Conservation (phyloP, 2,113 vertebrate species). For the Suricata suricatta region DNA sequence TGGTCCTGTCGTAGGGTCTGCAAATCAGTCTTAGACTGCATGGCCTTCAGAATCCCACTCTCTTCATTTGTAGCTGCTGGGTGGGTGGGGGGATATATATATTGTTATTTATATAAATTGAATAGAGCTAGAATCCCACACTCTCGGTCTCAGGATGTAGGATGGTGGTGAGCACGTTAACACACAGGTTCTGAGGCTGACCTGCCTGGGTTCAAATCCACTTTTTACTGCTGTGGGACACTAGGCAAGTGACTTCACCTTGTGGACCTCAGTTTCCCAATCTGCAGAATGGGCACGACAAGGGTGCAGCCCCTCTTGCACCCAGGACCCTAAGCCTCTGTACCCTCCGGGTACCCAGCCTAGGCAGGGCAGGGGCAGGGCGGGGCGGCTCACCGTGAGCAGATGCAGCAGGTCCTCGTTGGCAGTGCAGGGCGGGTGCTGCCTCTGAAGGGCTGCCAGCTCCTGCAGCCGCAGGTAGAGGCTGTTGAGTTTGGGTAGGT, state of each 20-base stretch:
- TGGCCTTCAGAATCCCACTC: background rate
- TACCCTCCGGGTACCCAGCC: background rate
- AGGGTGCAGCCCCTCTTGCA: background rate
- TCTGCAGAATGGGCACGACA: background rate
- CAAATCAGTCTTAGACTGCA: background rate
- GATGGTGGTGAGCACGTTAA: background rate
- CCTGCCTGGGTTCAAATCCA: background rate
- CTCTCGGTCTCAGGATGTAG: background rate
- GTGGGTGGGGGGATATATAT: background rate
- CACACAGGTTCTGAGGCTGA: background rate
- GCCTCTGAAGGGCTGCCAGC: conserved; percentile 87
- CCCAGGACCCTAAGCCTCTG: background rate
- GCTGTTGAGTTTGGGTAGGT: conserved; percentile 92
- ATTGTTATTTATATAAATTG: background rate
- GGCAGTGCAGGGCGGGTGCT: conserved; percentile 88
- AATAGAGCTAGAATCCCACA: background rate
- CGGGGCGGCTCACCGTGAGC: conserved; percentile 87
- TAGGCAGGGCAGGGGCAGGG: background rate
- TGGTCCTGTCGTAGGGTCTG: background rate
- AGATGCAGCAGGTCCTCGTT: conserved; percentile 93
- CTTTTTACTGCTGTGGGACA: background rate
- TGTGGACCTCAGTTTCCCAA: background rate
- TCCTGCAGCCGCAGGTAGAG: conserved; percentile 92
- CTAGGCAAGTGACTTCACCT: background rate
- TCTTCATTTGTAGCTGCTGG: background rate